These are phyloP conservation scores for Romanogobio albipinnatus DNA, from an alignment of 2,113 vertebrate species.

Conservation along the genomic window DNA sequence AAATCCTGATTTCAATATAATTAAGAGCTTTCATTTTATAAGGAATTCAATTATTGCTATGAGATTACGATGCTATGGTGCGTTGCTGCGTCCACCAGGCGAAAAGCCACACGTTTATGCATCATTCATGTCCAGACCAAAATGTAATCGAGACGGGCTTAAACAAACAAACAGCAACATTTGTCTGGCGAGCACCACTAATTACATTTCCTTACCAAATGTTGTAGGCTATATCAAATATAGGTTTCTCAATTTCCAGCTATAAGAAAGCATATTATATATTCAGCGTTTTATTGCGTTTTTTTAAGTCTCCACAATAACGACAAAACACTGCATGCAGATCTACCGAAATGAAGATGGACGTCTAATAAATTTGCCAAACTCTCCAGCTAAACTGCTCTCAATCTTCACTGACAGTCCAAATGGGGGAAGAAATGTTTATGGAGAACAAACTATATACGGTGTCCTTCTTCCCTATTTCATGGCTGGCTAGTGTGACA, in stretches of 20 bases:
- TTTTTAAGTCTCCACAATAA: conserved; percentile 45
- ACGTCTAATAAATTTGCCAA: conserved; percentile 57
- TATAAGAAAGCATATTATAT: conserved; percentile 7
- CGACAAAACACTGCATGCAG: conserved; percentile 34
- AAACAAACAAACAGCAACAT: not conserved
- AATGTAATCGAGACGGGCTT: not conserved
- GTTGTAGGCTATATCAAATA: not conserved
- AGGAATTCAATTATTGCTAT: not conserved
- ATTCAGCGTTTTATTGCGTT: not conserved
- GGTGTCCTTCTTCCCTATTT: conserved; percentile 67
- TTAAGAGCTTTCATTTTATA: not conserved
- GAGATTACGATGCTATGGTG: not conserved
- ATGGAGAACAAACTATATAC: conserved; percentile 58
- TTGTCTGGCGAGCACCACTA: not conserved
- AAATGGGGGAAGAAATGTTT: conserved; percentile 55
- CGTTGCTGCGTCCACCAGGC: not conserved
- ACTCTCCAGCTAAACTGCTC: conserved; percentile 50
- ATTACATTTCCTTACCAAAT: not conserved
- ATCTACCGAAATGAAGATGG: conserved; percentile 62
- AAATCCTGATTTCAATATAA: not conserved
- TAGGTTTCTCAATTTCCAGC: not conserved
- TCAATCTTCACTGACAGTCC: conserved; percentile 58
- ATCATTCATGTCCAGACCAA: not conserved
- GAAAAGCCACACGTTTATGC: not conserved
- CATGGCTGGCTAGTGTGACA: conserved; percentile 69